These are phyloP conservation scores for Aplidium turbinatum DNA, from an alignment of 23 tunicate genomes.

Conservation along the genomic window DNA sequence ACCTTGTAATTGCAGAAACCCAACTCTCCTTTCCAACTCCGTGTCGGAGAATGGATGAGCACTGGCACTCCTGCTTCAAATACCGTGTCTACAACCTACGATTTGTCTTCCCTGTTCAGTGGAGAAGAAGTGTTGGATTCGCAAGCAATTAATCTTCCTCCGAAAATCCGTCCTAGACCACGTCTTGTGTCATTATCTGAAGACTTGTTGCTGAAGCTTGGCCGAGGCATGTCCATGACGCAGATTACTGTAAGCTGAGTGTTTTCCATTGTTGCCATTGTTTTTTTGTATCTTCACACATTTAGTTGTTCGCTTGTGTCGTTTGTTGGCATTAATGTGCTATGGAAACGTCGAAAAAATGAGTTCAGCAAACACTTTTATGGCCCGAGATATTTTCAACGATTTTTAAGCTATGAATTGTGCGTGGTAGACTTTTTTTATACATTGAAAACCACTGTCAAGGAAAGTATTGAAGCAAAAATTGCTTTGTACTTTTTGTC, in stretches of 20 bases:
- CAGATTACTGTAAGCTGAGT: constrained; percentile 77
- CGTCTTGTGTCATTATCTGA: constrained; percentile 71
- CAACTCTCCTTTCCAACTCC: constrained; percentile 67
- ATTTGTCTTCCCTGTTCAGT: constrained; percentile 20
- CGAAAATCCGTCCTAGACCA: constrained; percentile 68
- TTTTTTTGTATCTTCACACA: not conserved
- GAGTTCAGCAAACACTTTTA: too few relatives aligned
- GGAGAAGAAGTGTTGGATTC: constrained; percentile 50
- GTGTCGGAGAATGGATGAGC: constrained; percentile 62
- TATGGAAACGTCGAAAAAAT: not conserved
- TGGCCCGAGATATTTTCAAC: not conserved
- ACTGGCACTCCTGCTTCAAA: constrained; percentile 32
- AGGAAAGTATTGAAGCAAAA: too few relatives aligned
- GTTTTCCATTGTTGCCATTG: not conserved
- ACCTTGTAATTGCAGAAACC: too few relatives aligned
- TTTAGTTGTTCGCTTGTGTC: not conserved
- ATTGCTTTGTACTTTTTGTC: too few relatives aligned
- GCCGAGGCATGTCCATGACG: constrained; percentile 53
- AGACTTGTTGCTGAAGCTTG: constrained; percentile 77
- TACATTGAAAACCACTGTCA: too few relatives aligned
- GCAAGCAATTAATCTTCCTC: constrained; percentile 42
- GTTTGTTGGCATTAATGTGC: not conserved
- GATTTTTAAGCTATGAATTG: too few relatives aligned
- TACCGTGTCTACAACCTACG: constrained; percentile 44
- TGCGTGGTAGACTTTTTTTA: too few relatives aligned